Evolutionary conservation across 1,140 invertebrate species (phyloP).

Genomic region (Macrotrachela quadricornifera): DNA sequence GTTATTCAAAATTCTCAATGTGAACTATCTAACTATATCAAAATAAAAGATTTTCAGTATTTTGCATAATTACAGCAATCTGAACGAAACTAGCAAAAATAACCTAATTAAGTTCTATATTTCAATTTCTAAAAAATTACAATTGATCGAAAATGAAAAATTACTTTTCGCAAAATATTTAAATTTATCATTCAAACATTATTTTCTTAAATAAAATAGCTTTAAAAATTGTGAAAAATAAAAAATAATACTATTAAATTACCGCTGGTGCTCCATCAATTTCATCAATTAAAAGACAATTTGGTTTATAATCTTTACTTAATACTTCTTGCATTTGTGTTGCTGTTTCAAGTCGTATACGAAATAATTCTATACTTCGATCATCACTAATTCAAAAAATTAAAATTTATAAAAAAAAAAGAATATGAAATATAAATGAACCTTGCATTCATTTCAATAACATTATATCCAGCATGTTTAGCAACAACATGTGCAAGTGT

Average conservation of each 20-base stretch:
- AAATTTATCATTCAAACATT: no score
- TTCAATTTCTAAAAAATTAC: no score
- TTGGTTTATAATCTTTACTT: slow-evolving; percentile 54
- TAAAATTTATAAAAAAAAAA: background rate
- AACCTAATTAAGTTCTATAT: no score
- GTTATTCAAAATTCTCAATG: no score
- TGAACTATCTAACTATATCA: no score
- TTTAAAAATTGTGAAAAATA: background rate
- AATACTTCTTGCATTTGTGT: slow-evolving; percentile 66
- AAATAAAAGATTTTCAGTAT: no score
- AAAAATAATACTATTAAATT: background rate
- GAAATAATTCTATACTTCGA: slow-evolving; percentile 59
- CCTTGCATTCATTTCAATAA: slow-evolving; percentile 34
- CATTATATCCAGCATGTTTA: slow-evolving; percentile 48
- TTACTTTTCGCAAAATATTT: no score
- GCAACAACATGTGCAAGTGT: slow-evolving; percentile 76
- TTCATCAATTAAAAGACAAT: slow-evolving; percentile 86
- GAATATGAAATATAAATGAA: slow-evolving; percentile 7
- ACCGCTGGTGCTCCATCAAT: slow-evolving; percentile 68
- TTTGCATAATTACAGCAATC: no score
- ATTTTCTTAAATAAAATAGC: background rate
- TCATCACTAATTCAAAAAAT: slow-evolving; percentile 58
- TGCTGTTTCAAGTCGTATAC: slow-evolving; percentile 50
- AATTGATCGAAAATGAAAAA: no score
- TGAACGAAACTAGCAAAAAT: no score